Percentiles rank a stretch among this genome's conserved stretches.
These are phyloP conservation scores for Lates calcarifer DNA, from an alignment of 2,113 vertebrate species.

Conservation along the genomic window DNA sequence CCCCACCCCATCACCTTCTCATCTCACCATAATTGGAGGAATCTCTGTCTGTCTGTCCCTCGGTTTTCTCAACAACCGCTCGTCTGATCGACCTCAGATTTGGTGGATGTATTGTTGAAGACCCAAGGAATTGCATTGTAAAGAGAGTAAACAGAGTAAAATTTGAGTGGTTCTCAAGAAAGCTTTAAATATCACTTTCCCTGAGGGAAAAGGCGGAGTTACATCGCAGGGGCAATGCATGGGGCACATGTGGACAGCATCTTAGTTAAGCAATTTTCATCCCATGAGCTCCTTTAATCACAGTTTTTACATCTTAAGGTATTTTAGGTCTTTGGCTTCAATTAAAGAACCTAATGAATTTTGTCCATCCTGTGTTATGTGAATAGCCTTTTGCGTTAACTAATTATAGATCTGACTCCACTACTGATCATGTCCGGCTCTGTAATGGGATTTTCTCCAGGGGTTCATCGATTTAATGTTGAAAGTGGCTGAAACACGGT, in stretches of 20 bases:
- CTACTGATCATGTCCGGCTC: constrained; percentile 48
- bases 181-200: too few relatives aligned
- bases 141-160: too few relatives aligned
- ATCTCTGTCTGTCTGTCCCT: too few relatives aligned
- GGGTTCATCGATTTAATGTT: constrained; percentile 59
- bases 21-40: too few relatives aligned
- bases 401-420: constrained; percentile 53
- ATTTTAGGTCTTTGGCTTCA: constrained; percentile 47
- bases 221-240: too few relatives aligned
- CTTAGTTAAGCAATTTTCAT: constrained; percentile 23
- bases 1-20: constrained; percentile 21
- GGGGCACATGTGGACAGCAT: background rate
- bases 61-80: too few relatives aligned
- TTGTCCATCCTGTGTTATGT: constrained; percentile 19
- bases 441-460: constrained; percentile 40
- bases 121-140: too few relatives aligned
- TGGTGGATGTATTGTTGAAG: too few relatives aligned
- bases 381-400: constrained; percentile 37
- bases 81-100: too few relatives aligned
- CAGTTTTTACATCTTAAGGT: constrained; percentile 8
- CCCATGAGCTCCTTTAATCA: constrained; percentile 32
- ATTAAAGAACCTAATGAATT: constrained; percentile 52
- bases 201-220: too few relatives aligned
- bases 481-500: constrained; percentile 34
- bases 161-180: too few relatives aligned